Evolutionary conservation across 1,140 invertebrate species (phyloP), one percentile per base, ranked within the genome.

Genomic region (Rhopalosiphum padi): DNA sequence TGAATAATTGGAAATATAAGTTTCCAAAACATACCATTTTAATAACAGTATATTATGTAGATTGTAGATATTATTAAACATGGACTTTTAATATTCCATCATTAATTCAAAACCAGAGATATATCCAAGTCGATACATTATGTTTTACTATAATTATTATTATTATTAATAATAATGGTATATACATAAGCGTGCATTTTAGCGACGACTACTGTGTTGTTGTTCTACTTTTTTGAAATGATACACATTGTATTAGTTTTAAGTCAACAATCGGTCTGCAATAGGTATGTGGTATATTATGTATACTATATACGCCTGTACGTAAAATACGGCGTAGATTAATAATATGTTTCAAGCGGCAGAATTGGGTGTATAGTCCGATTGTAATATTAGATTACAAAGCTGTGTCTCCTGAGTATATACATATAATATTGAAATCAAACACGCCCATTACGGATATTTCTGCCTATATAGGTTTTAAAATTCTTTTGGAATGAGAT

Each of bases 301-400:
- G 41, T 85, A 85, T 41, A 83, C 68, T 9, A 48, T 46, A 37
- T 51, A 35, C 41, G 41, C 2, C n/a, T 30, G 6, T 37, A 88
- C 6, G 1, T 85, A 89, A 37, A 53, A 41, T 23, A 55, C 9
- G 22, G 3, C 11, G 41, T 25, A 25, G 37, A 41, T 15, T 25
- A 22, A 35, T 30, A 85, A 85, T 85, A 85, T 22, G 60, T 35
- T 77, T 86, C 6, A 5, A 55, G 35, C 48, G 48, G 87, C 46
- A 53, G 41, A 60, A 55, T 90, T 43, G 30, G 37, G 37, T 77
- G 60, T 55, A 90, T 21, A 68, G 55, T 68, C 89, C 37, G 89
- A 90, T 90, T 90, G 43, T n/a, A 90, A 90, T 90, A 90, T 90
- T 90, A 90, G 89, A 90, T 90, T 90, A 90, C 55, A 43, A 90